Evolutionary conservation across 1,140 invertebrate genomes (phyloP).

Genomic region (Orussus abietinus): DNA sequence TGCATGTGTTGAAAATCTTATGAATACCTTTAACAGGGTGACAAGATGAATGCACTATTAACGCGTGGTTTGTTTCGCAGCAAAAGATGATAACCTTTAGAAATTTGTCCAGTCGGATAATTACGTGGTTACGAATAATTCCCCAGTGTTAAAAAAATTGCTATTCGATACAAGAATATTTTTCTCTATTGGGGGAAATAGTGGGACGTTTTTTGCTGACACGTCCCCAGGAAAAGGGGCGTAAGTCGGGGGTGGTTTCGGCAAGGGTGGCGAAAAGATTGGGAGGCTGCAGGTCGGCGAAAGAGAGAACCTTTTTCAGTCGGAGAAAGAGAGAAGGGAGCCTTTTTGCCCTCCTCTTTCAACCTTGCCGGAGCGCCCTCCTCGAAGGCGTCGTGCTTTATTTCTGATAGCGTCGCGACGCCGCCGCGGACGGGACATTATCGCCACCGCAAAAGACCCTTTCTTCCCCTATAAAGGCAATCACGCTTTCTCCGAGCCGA

Average conservation of each 20-base stretch:
- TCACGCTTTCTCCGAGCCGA: slow-evolving; percentile 49
- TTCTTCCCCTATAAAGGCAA: slow-evolving; percentile 55
- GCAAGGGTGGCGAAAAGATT: slow-evolving; percentile 19
- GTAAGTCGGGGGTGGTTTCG: slow-evolving; percentile 12
- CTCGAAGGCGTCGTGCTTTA: slow-evolving; percentile 40
- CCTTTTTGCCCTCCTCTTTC: slow-evolving; percentile 14
- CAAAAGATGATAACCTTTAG: too few relatives aligned
- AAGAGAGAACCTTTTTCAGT: too few relatives aligned
- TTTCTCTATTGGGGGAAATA: too few relatives aligned
- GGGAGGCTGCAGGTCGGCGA: slow-evolving; percentile 28
- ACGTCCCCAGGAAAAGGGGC: slow-evolving; percentile 14
- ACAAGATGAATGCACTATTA: too few relatives aligned
- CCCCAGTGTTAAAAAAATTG: too few relatives aligned
- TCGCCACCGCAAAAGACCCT: slow-evolving; percentile 51
- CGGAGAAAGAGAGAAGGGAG: slow-evolving; percentile 25
- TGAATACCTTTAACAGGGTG: too few relatives aligned
- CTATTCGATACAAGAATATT: too few relatives aligned
- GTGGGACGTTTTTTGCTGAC: slow-evolving; percentile 20
- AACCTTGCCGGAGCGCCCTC: too few relatives aligned
- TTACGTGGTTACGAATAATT: too few relatives aligned
- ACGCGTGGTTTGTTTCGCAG: too few relatives aligned
- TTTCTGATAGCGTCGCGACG: slow-evolving; percentile 49
- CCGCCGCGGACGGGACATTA: slow-evolving; percentile 45
- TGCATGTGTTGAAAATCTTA: too few relatives aligned
- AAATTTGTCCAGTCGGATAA: too few relatives aligned